Base-by-base conservation (phyloP, 1,140 invertebrate genomes). In the Drosophila fuyamai region DNA sequence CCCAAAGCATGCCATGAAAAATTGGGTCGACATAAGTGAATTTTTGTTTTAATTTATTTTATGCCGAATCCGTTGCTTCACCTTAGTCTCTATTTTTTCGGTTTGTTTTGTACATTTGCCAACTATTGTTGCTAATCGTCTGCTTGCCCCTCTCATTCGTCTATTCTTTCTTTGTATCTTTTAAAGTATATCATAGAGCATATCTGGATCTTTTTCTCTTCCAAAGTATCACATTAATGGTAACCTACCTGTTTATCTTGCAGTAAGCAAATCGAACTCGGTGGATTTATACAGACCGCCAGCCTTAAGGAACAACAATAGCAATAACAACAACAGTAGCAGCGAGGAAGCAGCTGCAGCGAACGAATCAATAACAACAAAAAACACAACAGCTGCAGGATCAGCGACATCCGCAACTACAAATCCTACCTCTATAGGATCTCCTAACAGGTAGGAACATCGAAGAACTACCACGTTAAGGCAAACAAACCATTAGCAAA, bases 271-370 rank as follows among this genome's bases (percentile, higher is more conserved):
- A 88, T 90, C 91, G 32, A 91, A 92, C 67, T 89, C 91, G 44
- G 83, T 92, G 59, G 91, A 92, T 75, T 71, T 92, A 44, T 92
- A 92, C 70, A 65, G 85, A 53, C 91, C 91, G 16, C 91, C 91
- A 65, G 89, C 91, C 44, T 70, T 92, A 38, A 84, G 91, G 44
- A 82, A 86, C 54, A 76, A 51, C 38, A 88, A 74, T 50, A 81
- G 48, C 50, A 77, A 62, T 9, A 62, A 62, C 55, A 62, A 62
- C 54, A 77, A 76, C 29, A 90, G 78, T 51, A 81, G 50, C 55
- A 76, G 81, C 32, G 85, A 90, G 38, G 68, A 78, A 56, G 38
- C 68, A 51, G 68, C 48, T 47, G 60, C 70, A 58, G 62, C 50
- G 43, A 79, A 84, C 53, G 70, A 81, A 70, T 46, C 67, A 53